phyloP scores from a whole-genome alignment of 2,888 invertebrate species.

The Stenolophus ochropezus region DNA sequence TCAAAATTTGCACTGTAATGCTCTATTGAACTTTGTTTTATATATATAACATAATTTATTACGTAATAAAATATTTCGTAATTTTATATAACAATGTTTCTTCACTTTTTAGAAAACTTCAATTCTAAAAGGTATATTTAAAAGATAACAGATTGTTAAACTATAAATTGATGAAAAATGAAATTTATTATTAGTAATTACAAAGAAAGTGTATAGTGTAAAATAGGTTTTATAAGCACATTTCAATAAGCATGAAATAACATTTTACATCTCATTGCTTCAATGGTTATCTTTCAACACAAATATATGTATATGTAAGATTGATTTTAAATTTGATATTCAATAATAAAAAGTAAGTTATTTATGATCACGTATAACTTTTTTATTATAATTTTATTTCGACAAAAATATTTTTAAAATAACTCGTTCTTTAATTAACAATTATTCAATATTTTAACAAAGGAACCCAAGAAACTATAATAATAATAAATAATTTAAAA shows the following conservation, averaged over 20 bases:
- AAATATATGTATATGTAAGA: too few species aligned
- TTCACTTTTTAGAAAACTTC: conserved; percentile 46
- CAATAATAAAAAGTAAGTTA: too few species aligned
- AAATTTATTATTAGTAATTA: neutral
- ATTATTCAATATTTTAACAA: too few species aligned
- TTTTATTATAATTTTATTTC: too few species aligned
- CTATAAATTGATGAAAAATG: neutral
- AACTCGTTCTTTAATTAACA: too few species aligned
- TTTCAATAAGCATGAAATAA: conserved; percentile 44
- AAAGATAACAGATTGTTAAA: neutral
- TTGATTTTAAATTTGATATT: too few species aligned
- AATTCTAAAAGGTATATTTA: conserved; percentile 16
- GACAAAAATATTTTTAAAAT: too few species aligned
- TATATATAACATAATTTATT: conserved; percentile 51
- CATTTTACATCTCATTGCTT: conserved; percentile 56
- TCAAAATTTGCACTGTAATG: conserved; percentile 6
- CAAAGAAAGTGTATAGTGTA: conserved; percentile 28
- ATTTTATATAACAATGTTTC: conserved; percentile 46
- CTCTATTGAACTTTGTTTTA: conserved; percentile 15
- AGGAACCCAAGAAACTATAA: too few species aligned
- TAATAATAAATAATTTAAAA: too few species aligned
- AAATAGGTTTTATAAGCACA: conserved; percentile 16
- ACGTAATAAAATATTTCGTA: conserved; percentile 31
- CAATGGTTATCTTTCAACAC: neutral
- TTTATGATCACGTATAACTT: too few species aligned